A percentile compares a stretch with the other conserved stretches of the same genome.
Evolutionary conservation across 2,113 vertebrate genomes (phyloP).

Genomic region (Steatornis caripensis): DNA sequence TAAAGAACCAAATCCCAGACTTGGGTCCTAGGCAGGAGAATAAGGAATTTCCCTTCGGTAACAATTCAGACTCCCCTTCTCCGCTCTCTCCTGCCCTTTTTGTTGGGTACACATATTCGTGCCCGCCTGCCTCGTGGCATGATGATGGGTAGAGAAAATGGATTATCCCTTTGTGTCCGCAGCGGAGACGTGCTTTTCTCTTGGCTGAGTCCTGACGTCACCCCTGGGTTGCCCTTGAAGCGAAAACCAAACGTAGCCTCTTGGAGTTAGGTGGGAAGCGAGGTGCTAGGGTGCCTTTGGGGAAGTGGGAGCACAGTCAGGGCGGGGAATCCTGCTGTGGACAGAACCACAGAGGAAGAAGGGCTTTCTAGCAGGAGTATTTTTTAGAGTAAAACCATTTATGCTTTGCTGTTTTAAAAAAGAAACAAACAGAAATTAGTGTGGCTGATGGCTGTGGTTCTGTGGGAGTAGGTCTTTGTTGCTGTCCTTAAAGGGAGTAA

Average conservation of each 20-base stretch:
- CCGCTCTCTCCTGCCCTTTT: neutral
- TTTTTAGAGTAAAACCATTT: neutral
- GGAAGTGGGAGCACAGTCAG: neutral
- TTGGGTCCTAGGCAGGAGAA: neutral
- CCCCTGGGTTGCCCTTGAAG: neutral
- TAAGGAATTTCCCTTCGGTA: neutral
- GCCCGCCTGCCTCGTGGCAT: neutral
- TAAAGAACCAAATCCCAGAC: neutral
- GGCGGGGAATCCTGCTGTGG: neutral
- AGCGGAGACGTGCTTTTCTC: neutral
- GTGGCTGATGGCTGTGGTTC: neutral
- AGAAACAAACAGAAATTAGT: neutral
- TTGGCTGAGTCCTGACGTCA: neutral
- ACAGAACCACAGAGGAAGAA: too few species aligned
- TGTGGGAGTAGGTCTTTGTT: neutral
- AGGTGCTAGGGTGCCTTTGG: neutral
- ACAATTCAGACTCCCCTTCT: neutral
- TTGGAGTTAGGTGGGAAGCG: neutral
- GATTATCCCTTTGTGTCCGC: neutral
- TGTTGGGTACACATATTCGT: rapidly evolving
- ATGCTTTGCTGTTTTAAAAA: neutral
- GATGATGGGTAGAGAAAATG: neutral
- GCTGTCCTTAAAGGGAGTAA: neutral
- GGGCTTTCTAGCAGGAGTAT: neutral
- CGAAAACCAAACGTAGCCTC: neutral